phyloP scores from a whole-genome alignment of 2,888 invertebrate species.

The Sialis fuliginosa region DNA sequence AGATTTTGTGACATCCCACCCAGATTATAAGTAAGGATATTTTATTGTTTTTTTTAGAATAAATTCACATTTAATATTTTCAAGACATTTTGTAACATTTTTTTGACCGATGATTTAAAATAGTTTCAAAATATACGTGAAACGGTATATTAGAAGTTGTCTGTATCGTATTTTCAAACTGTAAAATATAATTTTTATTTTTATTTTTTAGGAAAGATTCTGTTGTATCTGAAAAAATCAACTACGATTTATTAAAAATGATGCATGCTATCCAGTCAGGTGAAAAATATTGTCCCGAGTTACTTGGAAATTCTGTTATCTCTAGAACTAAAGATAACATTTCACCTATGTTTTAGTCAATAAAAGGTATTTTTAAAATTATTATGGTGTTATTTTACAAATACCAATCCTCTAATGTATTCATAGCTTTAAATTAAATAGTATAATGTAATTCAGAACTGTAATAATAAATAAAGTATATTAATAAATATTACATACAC shows the following conservation, averaged over 20 bases:
- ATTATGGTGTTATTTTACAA: no score
- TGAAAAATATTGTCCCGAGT: constrained; percentile 48
- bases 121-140: no score
- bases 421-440: no score
- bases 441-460: no score
- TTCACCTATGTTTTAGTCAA: constrained; percentile 58
- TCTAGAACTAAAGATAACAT: constrained; percentile 75
- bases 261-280: constrained; percentile 59
- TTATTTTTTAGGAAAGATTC: constrained; percentile 59
- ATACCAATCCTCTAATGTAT: no score
- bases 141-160: no score
- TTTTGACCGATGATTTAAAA: no score
- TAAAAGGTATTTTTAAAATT: no score
- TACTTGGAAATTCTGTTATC: constrained; percentile 54
- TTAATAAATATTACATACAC: no score
- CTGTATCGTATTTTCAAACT: neutral
- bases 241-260: constrained; percentile 74
- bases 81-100: no score
- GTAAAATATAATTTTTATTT: constrained; percentile 9
- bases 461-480: no score
- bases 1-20: constrained; percentile 71
- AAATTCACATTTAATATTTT: no score
- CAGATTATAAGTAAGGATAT: constrained; percentile 63
- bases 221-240: constrained; percentile 68
- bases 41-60: neutral